Evolutionary conservation across 2,113 vertebrate genomes (phyloP).

Genomic region (Halichoeres trimaculatus): DNA sequence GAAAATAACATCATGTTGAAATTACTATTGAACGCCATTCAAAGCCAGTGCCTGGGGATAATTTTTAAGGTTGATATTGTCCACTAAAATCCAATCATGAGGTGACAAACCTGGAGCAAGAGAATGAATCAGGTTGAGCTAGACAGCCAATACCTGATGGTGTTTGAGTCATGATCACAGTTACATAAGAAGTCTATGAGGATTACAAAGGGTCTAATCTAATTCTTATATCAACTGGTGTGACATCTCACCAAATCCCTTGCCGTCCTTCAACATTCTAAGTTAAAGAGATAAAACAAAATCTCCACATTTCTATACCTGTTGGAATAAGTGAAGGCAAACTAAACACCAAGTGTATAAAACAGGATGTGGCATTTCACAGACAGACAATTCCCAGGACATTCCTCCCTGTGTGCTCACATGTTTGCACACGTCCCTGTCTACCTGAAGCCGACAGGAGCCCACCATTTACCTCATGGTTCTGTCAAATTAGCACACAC

Average conservation of each 20-base stretch:
- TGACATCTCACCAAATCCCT: neutral
- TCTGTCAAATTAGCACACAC: conserved; percentile 21
- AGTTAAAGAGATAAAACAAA: neutral
- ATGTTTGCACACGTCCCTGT: conserved; percentile 55
- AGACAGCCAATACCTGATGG: neutral
- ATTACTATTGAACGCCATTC: neutral
- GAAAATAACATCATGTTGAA: neutral
- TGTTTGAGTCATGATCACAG: neutral
- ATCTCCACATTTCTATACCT: neutral
- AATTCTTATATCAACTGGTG: conserved; percentile 12
- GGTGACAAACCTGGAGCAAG: conserved; percentile 1
- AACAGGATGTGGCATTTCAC: conserved; percentile 28
- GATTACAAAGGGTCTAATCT: neutral
- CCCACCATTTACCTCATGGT: conserved; percentile 1
- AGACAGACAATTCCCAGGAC: conserved; percentile 44
- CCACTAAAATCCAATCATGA: conserved; percentile 15
- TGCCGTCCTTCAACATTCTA: neutral
- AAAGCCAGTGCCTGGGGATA: neutral
- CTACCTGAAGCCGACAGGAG: conserved; percentile 32
- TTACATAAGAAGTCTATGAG: conserved; percentile 24
- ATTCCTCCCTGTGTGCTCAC: conserved; percentile 72
- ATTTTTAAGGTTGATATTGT: conserved; percentile 36
- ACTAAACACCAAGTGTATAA: neutral
- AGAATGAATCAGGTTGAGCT: conserved; percentile 9
- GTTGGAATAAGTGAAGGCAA: neutral